phyloP scores from a whole-genome alignment of 2,113 vertebrate species.

The Struthio camelus region DNA sequence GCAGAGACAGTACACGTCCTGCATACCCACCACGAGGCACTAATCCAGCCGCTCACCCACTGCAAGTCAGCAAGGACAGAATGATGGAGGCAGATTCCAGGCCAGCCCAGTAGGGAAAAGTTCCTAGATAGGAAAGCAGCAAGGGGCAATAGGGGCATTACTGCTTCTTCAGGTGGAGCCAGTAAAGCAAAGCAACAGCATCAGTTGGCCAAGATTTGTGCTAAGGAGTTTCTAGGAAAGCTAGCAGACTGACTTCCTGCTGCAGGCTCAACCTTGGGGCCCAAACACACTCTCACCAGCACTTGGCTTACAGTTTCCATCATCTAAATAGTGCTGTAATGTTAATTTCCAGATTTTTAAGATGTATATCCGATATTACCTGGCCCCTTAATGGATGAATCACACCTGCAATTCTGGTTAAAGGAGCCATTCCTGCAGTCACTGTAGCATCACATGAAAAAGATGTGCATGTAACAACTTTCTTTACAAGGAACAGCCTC shows the following conservation, averaged over 20 bases:
- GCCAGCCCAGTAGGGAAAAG: slow-evolving; percentile 52
- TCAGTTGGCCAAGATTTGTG: slow-evolving; percentile 48
- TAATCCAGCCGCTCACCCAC: slow-evolving; percentile 41
- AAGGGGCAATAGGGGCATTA: slow-evolving; percentile 29
- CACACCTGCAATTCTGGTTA: not conserved
- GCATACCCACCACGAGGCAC: not conserved
- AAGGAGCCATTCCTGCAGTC: not conserved
- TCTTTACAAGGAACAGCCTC: slow-evolving; percentile 12
- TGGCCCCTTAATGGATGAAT: slow-evolving; percentile 15
- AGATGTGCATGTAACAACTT: not conserved
- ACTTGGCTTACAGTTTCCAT: not conserved
- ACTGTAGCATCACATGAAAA: not conserved
- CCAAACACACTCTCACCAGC: not conserved
- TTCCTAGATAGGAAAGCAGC: slow-evolving; percentile 30
- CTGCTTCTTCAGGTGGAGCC: not conserved
- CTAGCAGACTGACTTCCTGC: slow-evolving; percentile 32
- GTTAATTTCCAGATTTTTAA: not conserved
- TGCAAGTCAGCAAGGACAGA: slow-evolving; percentile 51
- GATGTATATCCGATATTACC: not conserved
- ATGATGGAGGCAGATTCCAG: slow-evolving; percentile 48
- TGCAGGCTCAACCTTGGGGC: slow-evolving; percentile 52
- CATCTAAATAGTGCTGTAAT: not conserved
- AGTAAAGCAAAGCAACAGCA: slow-evolving; percentile 47
- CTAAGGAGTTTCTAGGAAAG: slow-evolving; percentile 48
- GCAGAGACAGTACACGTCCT: slow-evolving; percentile 10